Base-by-base conservation (phyloP, 2,113 vertebrate species). In the Microcebus jonahi region DNA sequence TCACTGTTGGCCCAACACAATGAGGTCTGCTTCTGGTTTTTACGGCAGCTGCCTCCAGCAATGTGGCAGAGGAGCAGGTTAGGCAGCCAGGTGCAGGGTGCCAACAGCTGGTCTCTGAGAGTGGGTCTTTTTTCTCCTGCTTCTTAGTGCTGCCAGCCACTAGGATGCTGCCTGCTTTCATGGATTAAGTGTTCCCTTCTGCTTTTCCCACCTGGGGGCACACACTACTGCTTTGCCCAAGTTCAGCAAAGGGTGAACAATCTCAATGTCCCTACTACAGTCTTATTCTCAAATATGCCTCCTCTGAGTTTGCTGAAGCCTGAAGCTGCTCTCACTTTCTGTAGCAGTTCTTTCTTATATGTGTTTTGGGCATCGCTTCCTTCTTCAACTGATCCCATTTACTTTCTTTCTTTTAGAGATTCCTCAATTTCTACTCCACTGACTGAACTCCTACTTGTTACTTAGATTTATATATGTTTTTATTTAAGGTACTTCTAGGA, bases 211-310 rank as follows among this genome's bases (percentile, higher is more conserved):
- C 61, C 5, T 3, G 12, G 73, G 25, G 11, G 13, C 48, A 23
- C 20, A 48, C 17, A 8, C 2, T 3, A 3, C 48, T 18, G 27
- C 67, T 53, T 6, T 1, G 55, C 6, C 1, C 11, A 5, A 45
- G 45, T 11, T 48, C 67, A n/a, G 39, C 67, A 55, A 0, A 57
- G 48, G 8, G 8, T 21, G 5, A 25, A 55, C 20, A 20, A 31
- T 36, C 48, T n/a, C 6, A 8, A 79, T 0, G 6, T n/a, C 84
- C 50, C 75, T 3, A 29, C 2, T 2, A 9, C 0, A 2, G 20
- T 11, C 50, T 36, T 4, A 4, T 1, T 25, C 42, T 65, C 8
- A 25, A 5, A 36, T 20, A 10, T 55, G 63, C 70, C 23, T 31
- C 59, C 55, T 42, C 8, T 18, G 7, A 21, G 50, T 4, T 0